Evolutionary conservation across 2,888 invertebrate genomes (phyloP).

Genomic region (Vanessa cardui): DNA sequence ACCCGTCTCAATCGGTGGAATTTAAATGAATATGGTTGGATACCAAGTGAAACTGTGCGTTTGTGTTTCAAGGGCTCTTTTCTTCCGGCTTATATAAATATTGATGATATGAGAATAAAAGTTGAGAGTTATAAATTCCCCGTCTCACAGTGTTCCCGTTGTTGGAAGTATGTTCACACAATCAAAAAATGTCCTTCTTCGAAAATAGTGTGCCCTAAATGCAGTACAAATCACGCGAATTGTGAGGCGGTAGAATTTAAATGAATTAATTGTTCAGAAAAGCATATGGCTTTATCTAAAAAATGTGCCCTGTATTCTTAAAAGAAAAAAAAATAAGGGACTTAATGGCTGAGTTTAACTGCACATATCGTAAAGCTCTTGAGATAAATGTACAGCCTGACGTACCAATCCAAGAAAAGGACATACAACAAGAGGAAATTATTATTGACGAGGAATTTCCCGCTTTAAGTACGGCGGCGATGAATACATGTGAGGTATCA

Average conservation of each 20-base stretch:
- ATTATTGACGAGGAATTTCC: background rate
- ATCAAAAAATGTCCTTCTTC: no score
- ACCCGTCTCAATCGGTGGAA: no score
- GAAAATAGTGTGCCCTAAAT: no score
- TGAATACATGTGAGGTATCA: no score
- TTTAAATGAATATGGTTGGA: conserved; percentile 1
- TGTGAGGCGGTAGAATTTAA: background rate
- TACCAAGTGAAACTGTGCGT: conserved; percentile 28
- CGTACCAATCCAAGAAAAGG: background rate
- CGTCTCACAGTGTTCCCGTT: no score
- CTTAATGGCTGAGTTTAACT: no score
- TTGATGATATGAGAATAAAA: conserved; percentile 23
- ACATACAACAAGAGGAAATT: background rate
- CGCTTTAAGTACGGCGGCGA: background rate
- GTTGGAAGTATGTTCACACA: no score
- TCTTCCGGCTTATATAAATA: conserved; percentile 30
- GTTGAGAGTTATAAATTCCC: conserved; percentile 36
- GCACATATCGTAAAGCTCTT: background rate
- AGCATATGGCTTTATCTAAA: background rate
- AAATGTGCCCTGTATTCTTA: background rate
- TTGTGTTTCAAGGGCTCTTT: conserved; percentile 25
- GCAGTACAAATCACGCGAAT: no score
- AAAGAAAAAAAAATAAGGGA: background rate
- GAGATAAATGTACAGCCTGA: background rate
- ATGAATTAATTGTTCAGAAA: background rate